phyloP scores from a whole-genome alignment of 1,140 invertebrate genomes.

The Meloidogyne hapla region DNA sequence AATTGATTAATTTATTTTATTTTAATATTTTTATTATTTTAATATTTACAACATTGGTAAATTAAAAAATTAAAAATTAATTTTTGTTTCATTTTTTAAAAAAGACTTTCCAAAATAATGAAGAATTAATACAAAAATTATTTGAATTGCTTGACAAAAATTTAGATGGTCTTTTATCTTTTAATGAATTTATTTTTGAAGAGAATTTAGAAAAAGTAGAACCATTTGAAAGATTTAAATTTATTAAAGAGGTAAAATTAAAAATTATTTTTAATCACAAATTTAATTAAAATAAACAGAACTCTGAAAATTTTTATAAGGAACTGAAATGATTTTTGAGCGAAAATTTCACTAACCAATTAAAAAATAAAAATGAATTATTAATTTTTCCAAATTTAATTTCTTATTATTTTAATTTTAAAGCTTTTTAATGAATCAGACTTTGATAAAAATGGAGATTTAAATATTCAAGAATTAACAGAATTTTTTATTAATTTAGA shows the following conservation, averaged over 20 bases:
- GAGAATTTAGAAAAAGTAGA: background rate
- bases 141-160: background rate
- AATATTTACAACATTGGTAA: background rate
- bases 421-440: background rate
- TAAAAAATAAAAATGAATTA: too few species aligned
- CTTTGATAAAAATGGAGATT: background rate
- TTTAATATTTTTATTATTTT: background rate
- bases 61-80: background rate
- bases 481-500: background rate
- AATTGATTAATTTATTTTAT: background rate
- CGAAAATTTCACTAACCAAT: too few species aligned
- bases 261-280: too few species aligned
- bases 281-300: too few species aligned
- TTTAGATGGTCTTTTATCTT: constrained; percentile 1
- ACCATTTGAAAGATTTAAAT: background rate
- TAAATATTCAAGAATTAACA: background rate
- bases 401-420: background rate
- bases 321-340: too few species aligned
- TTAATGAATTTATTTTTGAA: constrained; percentile 1
- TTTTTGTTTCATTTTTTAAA: background rate
- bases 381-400: background rate
- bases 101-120: background rate
- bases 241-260: background rate
- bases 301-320: too few species aligned
- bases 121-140: background rate